Percentiles rank a stretch among this genome's conserved stretches.
Conservation (phyloP, 1,140 invertebrate species). For the Phymorhynchus buccinoides region DNA sequence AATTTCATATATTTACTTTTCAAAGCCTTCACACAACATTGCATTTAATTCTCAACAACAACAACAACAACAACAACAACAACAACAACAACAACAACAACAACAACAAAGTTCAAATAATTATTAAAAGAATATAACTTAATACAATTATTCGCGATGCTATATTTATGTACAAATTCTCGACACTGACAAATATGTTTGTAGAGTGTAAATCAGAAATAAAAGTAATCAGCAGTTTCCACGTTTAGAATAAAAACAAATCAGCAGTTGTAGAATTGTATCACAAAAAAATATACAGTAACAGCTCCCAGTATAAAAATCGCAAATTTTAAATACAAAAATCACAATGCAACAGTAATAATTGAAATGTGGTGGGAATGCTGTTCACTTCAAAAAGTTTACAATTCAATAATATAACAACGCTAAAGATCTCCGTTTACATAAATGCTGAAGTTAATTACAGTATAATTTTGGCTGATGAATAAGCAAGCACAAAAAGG, state of each 20-base stretch:
- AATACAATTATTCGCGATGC: not conserved
- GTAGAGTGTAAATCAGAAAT: not conserved
- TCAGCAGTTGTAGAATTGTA: conserved; percentile 1
- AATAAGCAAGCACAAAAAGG: too few species aligned
- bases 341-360: too few species aligned
- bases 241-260: too few species aligned
- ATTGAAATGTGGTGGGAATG: too few species aligned
- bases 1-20: too few species aligned
- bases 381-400: not conserved
- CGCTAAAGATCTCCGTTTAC: not conserved
- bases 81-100: not conserved
- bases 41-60: too few species aligned
- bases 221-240: not conserved
- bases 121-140: not conserved
- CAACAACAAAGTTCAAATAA: not conserved
- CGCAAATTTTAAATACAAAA: not conserved
- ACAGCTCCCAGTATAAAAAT: not conserved
- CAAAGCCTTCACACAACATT: too few species aligned
- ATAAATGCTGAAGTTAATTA: not conserved
- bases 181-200: not conserved
- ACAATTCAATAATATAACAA: not conserved
- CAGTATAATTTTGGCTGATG: too few species aligned
- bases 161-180: not conserved
- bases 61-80: too few species aligned
- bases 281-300: not conserved